A percentile compares a stretch with the other conserved stretches of the same genome.
These are phyloP conservation scores for Dinocampus coccinellae DNA, from an alignment of 2,888 invertebrate species.

Conservation along the genomic window DNA sequence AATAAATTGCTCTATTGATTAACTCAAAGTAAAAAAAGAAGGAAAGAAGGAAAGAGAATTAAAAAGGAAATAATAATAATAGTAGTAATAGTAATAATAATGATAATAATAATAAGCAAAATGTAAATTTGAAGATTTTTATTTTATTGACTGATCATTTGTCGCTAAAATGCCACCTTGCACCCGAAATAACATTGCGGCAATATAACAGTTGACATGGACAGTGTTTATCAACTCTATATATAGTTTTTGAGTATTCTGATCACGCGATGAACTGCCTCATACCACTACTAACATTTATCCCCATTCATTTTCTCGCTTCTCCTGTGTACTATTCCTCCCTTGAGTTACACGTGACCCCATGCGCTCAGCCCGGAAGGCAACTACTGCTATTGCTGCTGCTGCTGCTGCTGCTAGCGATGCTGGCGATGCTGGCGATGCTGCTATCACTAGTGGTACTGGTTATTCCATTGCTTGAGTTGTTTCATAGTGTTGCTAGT, in stretches of 20 bases:
- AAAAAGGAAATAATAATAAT: no score
- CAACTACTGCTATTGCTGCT: constrained; percentile 23
- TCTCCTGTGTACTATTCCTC: constrained; percentile 41
- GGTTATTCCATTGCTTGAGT: not conserved
- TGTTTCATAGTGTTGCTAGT: no score
- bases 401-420: not conserved
- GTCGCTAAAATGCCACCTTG: constrained; percentile 23
- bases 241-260: constrained; percentile 45
- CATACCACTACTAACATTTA: constrained; percentile 31
- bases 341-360: constrained; percentile 41
- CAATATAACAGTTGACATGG: constrained; percentile 45
- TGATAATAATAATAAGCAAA: not conserved
- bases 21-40: no score
- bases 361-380: constrained; percentile 33
- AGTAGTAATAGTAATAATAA: no score
- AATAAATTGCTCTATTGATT: no score
- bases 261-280: constrained; percentile 53
- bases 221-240: constrained; percentile 56
- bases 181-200: constrained; percentile 6
- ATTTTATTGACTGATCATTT: constrained; percentile 10
- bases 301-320: constrained; percentile 36
- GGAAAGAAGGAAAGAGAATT: no score
- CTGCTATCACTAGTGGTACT: not conserved
- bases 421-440: not conserved
- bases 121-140: not conserved